phyloP scores from a whole-genome alignment of 2,797 vertebrate species.

The Melanotaenia parkinsoni region DNA sequence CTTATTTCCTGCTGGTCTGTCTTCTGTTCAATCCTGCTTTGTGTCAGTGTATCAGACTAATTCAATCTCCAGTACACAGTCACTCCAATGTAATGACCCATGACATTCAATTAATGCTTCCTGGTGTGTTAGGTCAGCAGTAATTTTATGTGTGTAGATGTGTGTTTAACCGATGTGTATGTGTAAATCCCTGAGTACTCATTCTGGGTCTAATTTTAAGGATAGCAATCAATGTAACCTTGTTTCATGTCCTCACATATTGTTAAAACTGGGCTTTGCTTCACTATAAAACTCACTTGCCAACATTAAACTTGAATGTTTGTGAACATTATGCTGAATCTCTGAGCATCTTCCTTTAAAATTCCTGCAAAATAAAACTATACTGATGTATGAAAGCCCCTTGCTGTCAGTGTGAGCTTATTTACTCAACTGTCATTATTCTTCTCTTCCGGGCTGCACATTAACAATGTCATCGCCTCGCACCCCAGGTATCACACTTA shows the following conservation, averaged over 20 bases:
- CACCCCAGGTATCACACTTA: conserved; percentile 62
- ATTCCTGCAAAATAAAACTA: background rate
- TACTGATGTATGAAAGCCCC: conserved; percentile 44
- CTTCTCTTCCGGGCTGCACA: conserved; percentile 43
- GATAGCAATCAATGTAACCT: conserved; percentile 10
- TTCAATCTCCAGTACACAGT: conserved; percentile 76
- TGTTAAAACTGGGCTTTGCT: background rate
- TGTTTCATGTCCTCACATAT: conserved; percentile 6
- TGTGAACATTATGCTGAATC: background rate
- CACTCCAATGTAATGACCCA: conserved; percentile 74
- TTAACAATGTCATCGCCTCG: conserved; percentile 43
- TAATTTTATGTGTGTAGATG: conserved; percentile 46
- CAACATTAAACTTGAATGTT: background rate
- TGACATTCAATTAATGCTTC: conserved; percentile 78
- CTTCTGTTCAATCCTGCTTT: conserved; percentile 63
- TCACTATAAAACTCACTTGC: background rate
- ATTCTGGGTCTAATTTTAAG: conserved; percentile 21
- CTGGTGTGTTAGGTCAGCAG: conserved; percentile 56
- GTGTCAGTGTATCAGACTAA: conserved; percentile 77
- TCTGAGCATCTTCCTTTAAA: background rate
- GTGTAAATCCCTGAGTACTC: conserved; percentile 25
- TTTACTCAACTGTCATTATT: conserved; percentile 61
- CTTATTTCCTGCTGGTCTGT: conserved; percentile 74
- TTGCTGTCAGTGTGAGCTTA: conserved; percentile 66
- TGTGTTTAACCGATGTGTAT: conserved; percentile 28